Evolutionary conservation across 2,888 invertebrate species (phyloP).

Genomic region (Gymnoscelis rufifasciata): DNA sequence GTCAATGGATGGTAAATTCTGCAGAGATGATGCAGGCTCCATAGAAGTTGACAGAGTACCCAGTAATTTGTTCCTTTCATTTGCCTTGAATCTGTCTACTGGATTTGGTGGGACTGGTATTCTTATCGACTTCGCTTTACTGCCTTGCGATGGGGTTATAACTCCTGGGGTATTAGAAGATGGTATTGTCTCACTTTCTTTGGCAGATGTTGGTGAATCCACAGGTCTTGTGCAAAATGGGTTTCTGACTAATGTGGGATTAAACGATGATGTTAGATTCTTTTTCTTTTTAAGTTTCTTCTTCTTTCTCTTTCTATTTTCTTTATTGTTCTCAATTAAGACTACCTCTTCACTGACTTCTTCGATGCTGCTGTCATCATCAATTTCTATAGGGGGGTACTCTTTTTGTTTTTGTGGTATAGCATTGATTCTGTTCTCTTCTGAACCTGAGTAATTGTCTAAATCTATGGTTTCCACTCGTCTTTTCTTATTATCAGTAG

Average conservation of each 20-base stretch:
- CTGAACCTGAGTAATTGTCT: slow-evolving; percentile 22
- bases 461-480: slow-evolving; percentile 31
- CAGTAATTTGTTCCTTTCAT: neutral
- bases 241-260: neutral
- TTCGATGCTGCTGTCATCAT: slow-evolving; percentile 22
- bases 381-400: slow-evolving; percentile 21
- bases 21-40: too few species aligned
- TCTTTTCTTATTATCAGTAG: slow-evolving; percentile 21
- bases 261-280: neutral
- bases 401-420: slow-evolving; percentile 11
- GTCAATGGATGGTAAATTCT: too few species aligned
- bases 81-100: neutral
- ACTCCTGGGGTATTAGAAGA: neutral
- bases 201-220: too few species aligned
- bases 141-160: too few species aligned
- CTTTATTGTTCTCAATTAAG: neutral
- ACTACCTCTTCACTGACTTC: neutral
- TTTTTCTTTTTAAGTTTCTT: neutral
- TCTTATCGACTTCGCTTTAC: neutral
- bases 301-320: neutral
- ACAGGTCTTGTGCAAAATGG: neutral
- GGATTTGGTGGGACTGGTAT: neutral
- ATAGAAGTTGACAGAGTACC: too few species aligned
- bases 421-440: slow-evolving; percentile 14
- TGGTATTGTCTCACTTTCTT: neutral